phyloP scores from a whole-genome alignment of 2,113 vertebrate genomes.

The Carassius carassius region DNA sequence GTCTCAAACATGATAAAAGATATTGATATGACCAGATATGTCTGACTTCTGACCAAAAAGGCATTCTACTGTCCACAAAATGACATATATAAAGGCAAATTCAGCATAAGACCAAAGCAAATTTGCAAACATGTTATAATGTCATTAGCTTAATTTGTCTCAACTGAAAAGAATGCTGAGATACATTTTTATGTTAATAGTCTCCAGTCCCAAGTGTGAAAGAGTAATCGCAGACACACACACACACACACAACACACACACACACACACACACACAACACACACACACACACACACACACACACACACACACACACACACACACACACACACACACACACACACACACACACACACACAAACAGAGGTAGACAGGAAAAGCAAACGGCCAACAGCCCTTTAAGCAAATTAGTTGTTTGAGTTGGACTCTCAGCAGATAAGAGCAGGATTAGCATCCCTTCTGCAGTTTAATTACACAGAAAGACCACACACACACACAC shows the following conservation, averaged over 20 bases:
- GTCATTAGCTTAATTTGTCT: background rate
- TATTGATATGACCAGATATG: background rate
- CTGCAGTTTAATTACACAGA: background rate
- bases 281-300: background rate
- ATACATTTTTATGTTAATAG: background rate
- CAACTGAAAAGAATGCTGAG: background rate
- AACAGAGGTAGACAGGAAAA: background rate
- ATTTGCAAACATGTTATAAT: background rate
- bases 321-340: too few relatives aligned
- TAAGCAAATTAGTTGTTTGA: conserved; percentile 30
- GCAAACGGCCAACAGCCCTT: conserved; percentile 14
- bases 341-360: background rate
- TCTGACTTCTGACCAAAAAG: background rate
- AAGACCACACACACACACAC: background rate
- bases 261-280: too few relatives aligned
- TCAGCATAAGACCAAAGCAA: background rate
- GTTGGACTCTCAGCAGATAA: background rate
- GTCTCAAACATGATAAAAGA: too few relatives aligned
- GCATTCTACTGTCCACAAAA: background rate
- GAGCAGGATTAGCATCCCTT: conserved; percentile 5
- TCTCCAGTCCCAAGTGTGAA: background rate
- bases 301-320: too few relatives aligned
- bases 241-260: too few relatives aligned
- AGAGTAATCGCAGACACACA: background rate
- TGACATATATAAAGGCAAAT: too few relatives aligned